A percentile compares a stretch with the other conserved stretches of the same genome.
phyloP scores from a whole-genome alignment of 1,140 invertebrate genomes.

The Polypedilum vanderplanki region DNA sequence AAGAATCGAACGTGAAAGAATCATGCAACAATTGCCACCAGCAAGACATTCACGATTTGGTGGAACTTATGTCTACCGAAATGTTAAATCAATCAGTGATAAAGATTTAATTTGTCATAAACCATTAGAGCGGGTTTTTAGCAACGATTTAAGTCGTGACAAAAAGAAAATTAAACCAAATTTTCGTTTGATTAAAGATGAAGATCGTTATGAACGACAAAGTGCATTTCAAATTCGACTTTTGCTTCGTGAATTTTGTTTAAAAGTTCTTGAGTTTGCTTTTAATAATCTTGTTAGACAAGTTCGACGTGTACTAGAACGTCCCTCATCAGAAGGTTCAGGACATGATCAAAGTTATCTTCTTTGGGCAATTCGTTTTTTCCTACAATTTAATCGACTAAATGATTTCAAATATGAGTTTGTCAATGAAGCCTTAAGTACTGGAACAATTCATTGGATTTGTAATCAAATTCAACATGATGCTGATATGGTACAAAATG shows the following conservation, averaged over 20 bases:
- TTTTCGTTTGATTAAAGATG: slow-evolving; percentile 50
- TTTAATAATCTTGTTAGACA: slow-evolving; percentile 63
- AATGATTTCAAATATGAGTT: slow-evolving; percentile 77
- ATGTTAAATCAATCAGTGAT: slow-evolving; percentile 90
- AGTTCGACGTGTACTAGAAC: slow-evolving; percentile 43
- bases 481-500: slow-evolving; percentile 75
- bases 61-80: slow-evolving; percentile 84
- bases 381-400: slow-evolving; percentile 93
- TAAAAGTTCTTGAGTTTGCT: slow-evolving; percentile 82
- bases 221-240: slow-evolving; percentile 76
- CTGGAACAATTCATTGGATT: slow-evolving; percentile 84
- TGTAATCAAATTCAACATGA: slow-evolving; percentile 86
- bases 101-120: slow-evolving; percentile 76
- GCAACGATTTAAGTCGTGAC: slow-evolving; percentile 67
- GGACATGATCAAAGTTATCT: slow-evolving; percentile 87
- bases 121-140: slow-evolving; percentile 65
- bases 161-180: slow-evolving; percentile 54
- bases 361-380: slow-evolving; percentile 89
- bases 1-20: slow-evolving; percentile 51
- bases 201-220: slow-evolving; percentile 51
- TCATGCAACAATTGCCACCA: slow-evolving; percentile 36
- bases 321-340: slow-evolving; percentile 41
- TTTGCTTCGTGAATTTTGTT: slow-evolving; percentile 89
- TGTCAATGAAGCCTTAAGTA: slow-evolving; percentile 85
- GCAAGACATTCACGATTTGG: slow-evolving; percentile 82